Evolutionary conservation across 2,113 vertebrate species (phyloP).

Genomic region (Vimba vimba): DNA sequence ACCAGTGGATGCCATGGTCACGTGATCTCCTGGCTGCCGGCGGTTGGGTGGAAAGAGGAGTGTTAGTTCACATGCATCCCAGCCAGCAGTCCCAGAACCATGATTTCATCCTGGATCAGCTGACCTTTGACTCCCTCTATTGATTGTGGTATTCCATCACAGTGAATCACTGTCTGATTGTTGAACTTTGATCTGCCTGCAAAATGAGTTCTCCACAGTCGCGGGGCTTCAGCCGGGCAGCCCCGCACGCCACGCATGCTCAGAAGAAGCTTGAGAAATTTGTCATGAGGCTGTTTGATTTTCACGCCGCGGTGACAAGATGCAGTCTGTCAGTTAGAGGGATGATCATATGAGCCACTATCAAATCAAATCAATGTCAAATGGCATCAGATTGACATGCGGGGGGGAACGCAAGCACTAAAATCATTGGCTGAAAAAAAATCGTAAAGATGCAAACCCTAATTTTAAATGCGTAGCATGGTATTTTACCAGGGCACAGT

Average conservation of each 20-base stretch:
- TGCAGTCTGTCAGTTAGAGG: slow-evolving; percentile 36
- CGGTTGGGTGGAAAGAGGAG: not conserved
- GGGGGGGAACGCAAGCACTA: not conserved
- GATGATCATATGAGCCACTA: slow-evolving; percentile 45
- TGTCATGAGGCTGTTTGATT: slow-evolving; percentile 40
- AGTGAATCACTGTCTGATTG: slow-evolving; percentile 15
- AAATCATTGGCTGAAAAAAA: slow-evolving; percentile 10
- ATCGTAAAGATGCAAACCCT: not conserved
- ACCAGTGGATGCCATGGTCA: slow-evolving; percentile 51
- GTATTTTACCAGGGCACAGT: slow-evolving; percentile 14
- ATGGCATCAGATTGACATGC: slow-evolving; percentile 29
- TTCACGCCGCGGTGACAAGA: slow-evolving; percentile 42
- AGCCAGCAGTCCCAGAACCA: not conserved
- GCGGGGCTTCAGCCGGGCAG: not conserved
- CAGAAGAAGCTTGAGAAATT: slow-evolving; percentile 30
- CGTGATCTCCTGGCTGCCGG: slow-evolving; percentile 32
- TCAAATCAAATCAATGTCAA: slow-evolving; percentile 44
- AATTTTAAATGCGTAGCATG: not conserved
- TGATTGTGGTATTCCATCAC: slow-evolving; percentile 41
- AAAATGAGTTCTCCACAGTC: not conserved
- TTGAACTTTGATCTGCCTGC: slow-evolving; percentile 48
- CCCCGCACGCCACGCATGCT: not conserved
- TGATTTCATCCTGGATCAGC: slow-evolving; percentile 32
- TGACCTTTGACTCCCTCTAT: slow-evolving; percentile 45
- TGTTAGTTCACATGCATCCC: slow-evolving; percentile 11